Conservation (phyloP, 2,888 invertebrate species). For the Lissonota sp. region DNA sequence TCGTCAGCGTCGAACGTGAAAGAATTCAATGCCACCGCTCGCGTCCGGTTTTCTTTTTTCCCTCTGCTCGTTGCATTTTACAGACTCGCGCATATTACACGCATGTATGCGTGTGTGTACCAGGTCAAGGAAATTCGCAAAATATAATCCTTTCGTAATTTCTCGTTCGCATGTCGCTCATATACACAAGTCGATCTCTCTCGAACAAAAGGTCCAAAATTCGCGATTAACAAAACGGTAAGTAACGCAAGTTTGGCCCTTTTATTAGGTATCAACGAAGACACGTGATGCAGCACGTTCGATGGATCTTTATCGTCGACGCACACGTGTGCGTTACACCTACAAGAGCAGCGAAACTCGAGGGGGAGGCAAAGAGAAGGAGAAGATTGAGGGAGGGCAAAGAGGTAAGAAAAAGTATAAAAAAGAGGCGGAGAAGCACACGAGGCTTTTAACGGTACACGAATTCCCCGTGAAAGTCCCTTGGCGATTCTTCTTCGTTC, state of each 20-base stretch:
- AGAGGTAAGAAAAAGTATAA: conserved; percentile 28
- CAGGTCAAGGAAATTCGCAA: conserved; percentile 45
- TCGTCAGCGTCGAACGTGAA: conserved; percentile 11
- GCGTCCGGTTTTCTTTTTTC: conserved; percentile 38
- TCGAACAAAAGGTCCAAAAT: no score
- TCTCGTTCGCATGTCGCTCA: background rate
- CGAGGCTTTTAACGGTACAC: conserved; percentile 70
- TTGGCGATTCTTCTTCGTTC: conserved; percentile 62
- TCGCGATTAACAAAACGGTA: no score
- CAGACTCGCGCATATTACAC: background rate
- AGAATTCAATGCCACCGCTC: conserved; percentile 24
- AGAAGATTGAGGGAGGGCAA: background rate
- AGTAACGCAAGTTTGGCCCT: no score
- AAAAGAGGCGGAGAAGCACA: conserved; percentile 47
- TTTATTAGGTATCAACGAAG: no score
- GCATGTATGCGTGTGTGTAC: background rate
- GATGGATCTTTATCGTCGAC: conserved; percentile 42
- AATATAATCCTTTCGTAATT: conserved; percentile 33
- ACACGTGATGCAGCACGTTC: conserved; percentile 30
- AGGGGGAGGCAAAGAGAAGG: background rate
- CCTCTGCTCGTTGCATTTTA: conserved; percentile 2
- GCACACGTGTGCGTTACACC: conserved; percentile 9
- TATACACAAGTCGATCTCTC: background rate
- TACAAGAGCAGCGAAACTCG: conserved; percentile 1
- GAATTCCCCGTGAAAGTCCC: conserved; percentile 65